These are phyloP conservation scores for Linnaemya vulpina DNA, from an alignment of 2,888 invertebrate genomes.

Conservation along the genomic window DNA sequence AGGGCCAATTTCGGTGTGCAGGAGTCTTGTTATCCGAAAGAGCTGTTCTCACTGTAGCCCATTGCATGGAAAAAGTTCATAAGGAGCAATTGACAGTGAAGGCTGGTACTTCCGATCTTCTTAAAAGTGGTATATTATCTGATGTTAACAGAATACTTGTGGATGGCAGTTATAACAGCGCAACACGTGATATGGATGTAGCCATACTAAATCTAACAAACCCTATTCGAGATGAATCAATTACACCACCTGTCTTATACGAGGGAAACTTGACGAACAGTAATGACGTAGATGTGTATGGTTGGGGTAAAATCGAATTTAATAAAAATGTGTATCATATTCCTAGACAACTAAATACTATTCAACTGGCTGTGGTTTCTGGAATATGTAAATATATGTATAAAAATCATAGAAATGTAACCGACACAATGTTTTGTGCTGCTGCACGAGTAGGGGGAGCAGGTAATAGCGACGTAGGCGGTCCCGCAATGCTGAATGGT, in stretches of 20 bases:
- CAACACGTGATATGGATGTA: not conserved
- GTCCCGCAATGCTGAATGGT: not conserved
- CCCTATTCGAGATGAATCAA: not conserved
- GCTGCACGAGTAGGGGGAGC: not conserved
- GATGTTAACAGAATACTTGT: not conserved
- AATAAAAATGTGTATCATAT: too few relatives aligned
- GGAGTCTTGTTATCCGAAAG: not conserved
- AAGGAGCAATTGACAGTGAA: not conserved
- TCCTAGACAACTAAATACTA: not conserved
- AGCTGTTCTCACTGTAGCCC: not conserved
- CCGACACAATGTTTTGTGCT: not conserved
- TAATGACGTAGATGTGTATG: not conserved
- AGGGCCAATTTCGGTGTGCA: not conserved
- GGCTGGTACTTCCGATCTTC: not conserved
- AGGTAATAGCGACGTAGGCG: not conserved
- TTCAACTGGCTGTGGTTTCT: not conserved
- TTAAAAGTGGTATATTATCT: not conserved
- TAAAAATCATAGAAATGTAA: not conserved
- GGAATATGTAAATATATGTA: not conserved
- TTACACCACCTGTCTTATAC: not conserved
- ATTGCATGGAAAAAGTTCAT: not conserved
- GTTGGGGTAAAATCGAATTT: not conserved
- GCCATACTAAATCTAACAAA: not conserved
- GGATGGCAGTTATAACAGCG: not conserved
- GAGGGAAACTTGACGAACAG: not conserved